Evolutionary conservation across 2,113 vertebrate genomes (phyloP), one percentile per base, ranked within the genome.

Genomic region (Microtus ochrogaster): DNA sequence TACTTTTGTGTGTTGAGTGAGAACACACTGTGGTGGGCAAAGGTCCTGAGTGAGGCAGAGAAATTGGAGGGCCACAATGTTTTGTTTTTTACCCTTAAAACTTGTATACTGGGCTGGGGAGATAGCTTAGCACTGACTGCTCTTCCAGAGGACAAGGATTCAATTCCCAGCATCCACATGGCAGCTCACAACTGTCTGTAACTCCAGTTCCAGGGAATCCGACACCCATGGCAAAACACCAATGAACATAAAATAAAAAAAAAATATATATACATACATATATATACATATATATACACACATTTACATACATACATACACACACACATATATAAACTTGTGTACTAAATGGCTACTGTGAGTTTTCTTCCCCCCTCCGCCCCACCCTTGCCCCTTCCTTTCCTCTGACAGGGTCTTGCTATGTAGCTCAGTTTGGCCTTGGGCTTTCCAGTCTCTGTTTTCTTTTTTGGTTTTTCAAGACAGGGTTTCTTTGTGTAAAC

Each of bases 251-350:
- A 58, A 55, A 17, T 55, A 17, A 52, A 3, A 58, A 12, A 12
- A 12, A 49, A 2, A 58, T 1, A 58, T 0, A 58, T 1, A 58
- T 4, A 55, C 10, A 49, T 12, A 49, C 52, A 55, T 3, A 55
- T 3, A 17, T 14, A 55, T n/a, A n/a, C n/a, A 49, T 12, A 58
- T 1, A 58, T 0, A 58, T 1, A 58, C 5, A 58, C 0, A 58
- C 17, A 55, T 16, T 0, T 4, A 55, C 10, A 49, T 12, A 49
- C 52, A 55, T 3, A 55, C 14, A 17, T 14, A 55, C 52, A 55
- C 16, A 58, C 19, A 58, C 6, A 58, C 19, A 58, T 0, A 58
- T 2, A 58, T 5, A 89, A 85, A 86, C 44, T 26, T 70, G 77
- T 33, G 41, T 58, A 76, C 55, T 70, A 78, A 87, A 39, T 84